phyloP scores from a whole-genome alignment of 2,113 vertebrate genomes.

The Terrapene triunguis region DNA sequence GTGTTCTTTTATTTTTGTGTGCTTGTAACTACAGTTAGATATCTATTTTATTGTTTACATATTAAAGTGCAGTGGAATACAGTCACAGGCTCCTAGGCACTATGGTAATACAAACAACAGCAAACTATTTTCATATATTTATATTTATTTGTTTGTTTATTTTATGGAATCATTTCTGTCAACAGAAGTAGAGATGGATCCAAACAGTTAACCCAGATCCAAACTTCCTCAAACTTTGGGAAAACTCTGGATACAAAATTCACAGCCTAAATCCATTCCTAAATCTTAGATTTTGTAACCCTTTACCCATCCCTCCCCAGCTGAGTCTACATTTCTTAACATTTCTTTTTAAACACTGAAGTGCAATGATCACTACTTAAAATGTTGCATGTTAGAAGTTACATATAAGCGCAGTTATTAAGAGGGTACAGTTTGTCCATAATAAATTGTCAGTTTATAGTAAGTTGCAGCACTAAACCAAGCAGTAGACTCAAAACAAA shows the following conservation, averaged over 20 bases:
- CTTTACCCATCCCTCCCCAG: slow-evolving; percentile 25
- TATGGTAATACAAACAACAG: background rate
- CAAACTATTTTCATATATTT: slow-evolving; percentile 43
- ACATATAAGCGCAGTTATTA: background rate
- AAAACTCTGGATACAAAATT: slow-evolving; percentile 50
- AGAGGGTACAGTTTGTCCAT: background rate
- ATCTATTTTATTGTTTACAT: slow-evolving; percentile 57
- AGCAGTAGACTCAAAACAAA: background rate
- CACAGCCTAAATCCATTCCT: slow-evolving; percentile 34
- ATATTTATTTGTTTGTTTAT: slow-evolving; percentile 29
- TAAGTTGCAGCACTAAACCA: background rate
- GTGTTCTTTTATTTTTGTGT: slow-evolving; percentile 59
- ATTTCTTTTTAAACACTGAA: background rate
- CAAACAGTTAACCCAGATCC: background rate
- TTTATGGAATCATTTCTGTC: slow-evolving; percentile 47
- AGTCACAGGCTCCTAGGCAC: slow-evolving; percentile 21
- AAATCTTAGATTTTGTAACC: slow-evolving; percentile 25
- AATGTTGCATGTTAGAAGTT: background rate
- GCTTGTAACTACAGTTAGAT: slow-evolving; percentile 46
- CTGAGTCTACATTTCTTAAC: slow-evolving; percentile 13
- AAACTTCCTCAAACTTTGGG: background rate
- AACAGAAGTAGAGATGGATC: background rate
- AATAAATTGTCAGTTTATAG: background rate
- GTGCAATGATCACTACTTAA: slow-evolving; percentile 30
- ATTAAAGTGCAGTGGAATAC: slow-evolving; percentile 64